These are phyloP conservation scores for Apis dorsata DNA, from an alignment of 1,140 invertebrate genomes.

Conservation along the genomic window DNA sequence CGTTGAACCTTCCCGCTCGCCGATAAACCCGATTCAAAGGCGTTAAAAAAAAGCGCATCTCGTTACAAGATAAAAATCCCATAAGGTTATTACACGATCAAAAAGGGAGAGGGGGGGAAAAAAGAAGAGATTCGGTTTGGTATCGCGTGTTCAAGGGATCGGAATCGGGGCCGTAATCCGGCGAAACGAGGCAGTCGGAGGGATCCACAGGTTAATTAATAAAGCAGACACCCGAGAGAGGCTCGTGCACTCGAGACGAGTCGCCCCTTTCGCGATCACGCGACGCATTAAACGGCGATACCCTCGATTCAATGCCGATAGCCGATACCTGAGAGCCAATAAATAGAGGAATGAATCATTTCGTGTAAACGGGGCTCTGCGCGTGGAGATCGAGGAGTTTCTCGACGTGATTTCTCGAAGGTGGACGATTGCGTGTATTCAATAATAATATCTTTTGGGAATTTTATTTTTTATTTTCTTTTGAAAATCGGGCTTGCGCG, in stretches of 20 bases:
- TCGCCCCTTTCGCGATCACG: slow-evolving; percentile 11
- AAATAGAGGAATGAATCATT: background rate
- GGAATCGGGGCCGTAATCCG: background rate
- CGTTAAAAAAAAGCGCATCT: background rate
- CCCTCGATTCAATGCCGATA: slow-evolving; percentile 18
- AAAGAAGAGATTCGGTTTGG: background rate
- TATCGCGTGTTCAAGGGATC: background rate
- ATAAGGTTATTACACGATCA: no score
- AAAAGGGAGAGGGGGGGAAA: background rate
- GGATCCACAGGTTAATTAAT: slow-evolving; percentile 45
- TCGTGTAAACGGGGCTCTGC: background rate
- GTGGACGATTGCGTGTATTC: no score
- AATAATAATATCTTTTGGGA: no score
- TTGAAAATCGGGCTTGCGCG: no score
- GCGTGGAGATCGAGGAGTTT: background rate
- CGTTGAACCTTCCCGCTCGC: slow-evolving; percentile 5
- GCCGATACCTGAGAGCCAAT: background rate
- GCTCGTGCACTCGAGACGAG: slow-evolving; percentile 27
- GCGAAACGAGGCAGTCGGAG: slow-evolving; percentile 3
- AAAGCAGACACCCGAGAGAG: slow-evolving; percentile 27
- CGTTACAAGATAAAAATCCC: no score
- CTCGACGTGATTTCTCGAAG: no score
- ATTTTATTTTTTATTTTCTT: no score
- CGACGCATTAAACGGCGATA: slow-evolving; percentile 30
- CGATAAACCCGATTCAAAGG: background rate